phyloP scores from a whole-genome alignment of 92 coral and sea anemone species.

The Palythoa grandis region DNA sequence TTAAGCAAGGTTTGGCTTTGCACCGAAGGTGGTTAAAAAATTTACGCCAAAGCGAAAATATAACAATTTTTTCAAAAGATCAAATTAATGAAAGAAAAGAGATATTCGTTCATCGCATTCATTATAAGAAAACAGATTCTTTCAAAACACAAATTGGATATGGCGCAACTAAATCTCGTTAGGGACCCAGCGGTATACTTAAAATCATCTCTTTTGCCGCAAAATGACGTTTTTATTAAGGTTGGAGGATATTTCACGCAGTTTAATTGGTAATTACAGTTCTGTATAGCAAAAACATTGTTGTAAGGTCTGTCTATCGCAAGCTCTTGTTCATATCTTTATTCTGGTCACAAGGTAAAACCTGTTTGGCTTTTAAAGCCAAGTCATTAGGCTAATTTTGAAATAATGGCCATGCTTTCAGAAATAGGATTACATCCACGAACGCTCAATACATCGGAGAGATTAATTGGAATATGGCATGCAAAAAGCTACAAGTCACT shows the following conservation, averaged over 20 bases:
- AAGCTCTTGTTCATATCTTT: constrained; percentile 10
- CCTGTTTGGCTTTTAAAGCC: constrained; percentile 39
- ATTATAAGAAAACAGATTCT: constrained; percentile 21
- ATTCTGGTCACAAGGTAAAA: constrained; percentile 22
- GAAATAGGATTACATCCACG: constrained; percentile 32
- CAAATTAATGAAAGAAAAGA: constrained; percentile 36
- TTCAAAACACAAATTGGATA: constrained; percentile 37
- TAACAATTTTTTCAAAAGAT: constrained; percentile 36
- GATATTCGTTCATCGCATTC: background rate
- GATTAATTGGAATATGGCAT: background rate
- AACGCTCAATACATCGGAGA: constrained; percentile 9
- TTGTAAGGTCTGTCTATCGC: background rate
- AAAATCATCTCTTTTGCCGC: constrained; percentile 30
- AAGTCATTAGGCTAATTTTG: constrained; percentile 40
- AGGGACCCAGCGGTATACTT: constrained; percentile 19
- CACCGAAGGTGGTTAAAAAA: constrained; percentile 33
- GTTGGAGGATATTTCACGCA: constrained; percentile 34
- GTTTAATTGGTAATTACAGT: constrained; percentile 49
- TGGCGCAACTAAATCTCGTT: constrained; percentile 35
- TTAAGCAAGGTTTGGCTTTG: constrained; percentile 20
- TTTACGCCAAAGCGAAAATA: constrained; percentile 36
- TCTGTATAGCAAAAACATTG: constrained; percentile 30
- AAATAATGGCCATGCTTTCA: constrained; percentile 32
- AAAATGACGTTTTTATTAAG: constrained; percentile 34
- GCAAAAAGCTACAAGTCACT: background rate